Conservation (phyloP, 2,888 invertebrate genomes). For the Philaethria dido region DNA sequence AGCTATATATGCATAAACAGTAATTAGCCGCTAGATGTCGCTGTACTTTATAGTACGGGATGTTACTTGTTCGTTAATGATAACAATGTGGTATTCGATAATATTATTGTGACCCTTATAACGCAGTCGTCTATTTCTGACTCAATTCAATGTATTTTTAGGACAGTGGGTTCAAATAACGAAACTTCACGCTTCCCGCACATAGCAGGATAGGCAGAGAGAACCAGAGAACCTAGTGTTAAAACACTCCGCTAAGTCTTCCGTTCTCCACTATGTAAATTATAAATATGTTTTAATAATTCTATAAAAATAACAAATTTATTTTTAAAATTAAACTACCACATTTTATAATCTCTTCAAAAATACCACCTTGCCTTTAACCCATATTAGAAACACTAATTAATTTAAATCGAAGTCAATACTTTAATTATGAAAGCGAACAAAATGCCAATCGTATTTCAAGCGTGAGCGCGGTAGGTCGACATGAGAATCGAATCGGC, state of each 20-base stretch:
- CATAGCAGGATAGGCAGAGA: too few species aligned
- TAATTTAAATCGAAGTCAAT: background rate
- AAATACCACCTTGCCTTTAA: background rate
- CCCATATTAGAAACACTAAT: background rate
- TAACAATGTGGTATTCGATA: background rate
- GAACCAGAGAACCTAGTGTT: too few species aligned
- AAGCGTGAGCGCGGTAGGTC: constrained; percentile 58
- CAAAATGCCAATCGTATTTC: constrained; percentile 55
- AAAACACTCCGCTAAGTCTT: too few species aligned
- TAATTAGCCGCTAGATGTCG: constrained; percentile 12
- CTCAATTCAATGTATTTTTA: background rate
- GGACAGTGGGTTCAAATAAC: background rate
- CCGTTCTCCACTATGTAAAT: too few species aligned
- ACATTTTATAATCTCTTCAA: background rate
- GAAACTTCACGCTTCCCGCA: too few species aligned
- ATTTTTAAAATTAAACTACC: too few species aligned
- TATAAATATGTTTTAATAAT: too few species aligned
- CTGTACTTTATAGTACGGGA: background rate
- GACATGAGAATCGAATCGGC: constrained; percentile 55
- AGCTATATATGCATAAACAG: background rate
- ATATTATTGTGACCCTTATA: background rate
- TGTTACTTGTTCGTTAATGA: background rate
- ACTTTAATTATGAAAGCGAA: constrained; percentile 3
- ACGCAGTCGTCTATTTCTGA: background rate
- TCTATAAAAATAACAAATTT: too few species aligned